Base-by-base conservation (phyloP, 2,888 invertebrate genomes). In the Lottia gigantea region DNA sequence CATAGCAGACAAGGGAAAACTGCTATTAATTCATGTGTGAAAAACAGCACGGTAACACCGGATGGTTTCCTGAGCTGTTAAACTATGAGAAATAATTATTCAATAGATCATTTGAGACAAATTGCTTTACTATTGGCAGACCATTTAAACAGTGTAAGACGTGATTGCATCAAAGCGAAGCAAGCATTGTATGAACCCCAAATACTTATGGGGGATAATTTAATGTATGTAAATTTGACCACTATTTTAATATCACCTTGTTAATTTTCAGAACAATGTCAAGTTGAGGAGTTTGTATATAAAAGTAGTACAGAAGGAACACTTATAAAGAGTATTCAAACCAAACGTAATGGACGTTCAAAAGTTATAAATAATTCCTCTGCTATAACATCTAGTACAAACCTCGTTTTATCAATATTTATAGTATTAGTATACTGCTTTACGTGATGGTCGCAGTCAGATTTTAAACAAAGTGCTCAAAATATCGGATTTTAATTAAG, bases 261-360 rank as follows among this genome's bases (percentile, higher is more conserved):
- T 55, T 23, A 23, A 19, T 23, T 55, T 55, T 55, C 23, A 55
- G 55, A 55, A 55, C 55, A 55, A 55, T 55, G 55, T 55, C 55
- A 55, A 55, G 55, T 55, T 19, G 55, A 55, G 19, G 55, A n/a
- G 11, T 19, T 55, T 15, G 55, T 55, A 23, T 55, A 55, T 55
- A 55, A 55, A 55, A 55, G 55, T 55, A 55, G 55, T 55, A 55
- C 55, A 55, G 55, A 55, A 15, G 23, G 55, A 23, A 19, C 55
- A 23, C 12, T 55, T 23, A 55, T 55, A 55, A 55, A 55, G 55
- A 55, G 55, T 23, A 55, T 55, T 23, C 55, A 55, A 14, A 55
- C 55, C 19, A 19, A 23, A 23, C 19, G 23, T 23, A 23, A 55
- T 55, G 23, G 23, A 19, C 55, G 55, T 55, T 40, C 40, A 40